Percentiles rank a stretch among this genome's conserved stretches.
These are phyloP conservation scores for Cyclargus thomasi DNA, from an alignment of 1,140 invertebrate genomes.

Conservation along the genomic window DNA sequence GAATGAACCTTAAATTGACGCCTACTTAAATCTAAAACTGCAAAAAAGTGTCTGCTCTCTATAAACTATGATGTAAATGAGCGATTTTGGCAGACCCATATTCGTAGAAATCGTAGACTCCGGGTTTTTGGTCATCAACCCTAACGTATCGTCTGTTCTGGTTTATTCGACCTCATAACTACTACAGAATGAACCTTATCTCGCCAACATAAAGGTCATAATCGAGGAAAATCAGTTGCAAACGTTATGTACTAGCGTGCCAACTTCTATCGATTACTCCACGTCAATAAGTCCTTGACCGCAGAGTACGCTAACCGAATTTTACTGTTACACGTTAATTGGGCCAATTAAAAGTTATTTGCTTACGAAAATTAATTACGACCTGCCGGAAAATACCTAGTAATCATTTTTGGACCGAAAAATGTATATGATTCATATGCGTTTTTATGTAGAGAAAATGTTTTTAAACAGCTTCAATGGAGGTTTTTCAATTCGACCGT, in stretches of 20 bases:
- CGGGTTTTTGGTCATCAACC: neutral
- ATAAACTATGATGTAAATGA: neutral
- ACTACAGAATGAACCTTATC: too few relatives aligned
- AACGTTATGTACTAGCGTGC: neutral
- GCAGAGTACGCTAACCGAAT: neutral
- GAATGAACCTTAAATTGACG: too few relatives aligned
- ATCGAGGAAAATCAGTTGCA: neutral
- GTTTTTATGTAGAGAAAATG: too few relatives aligned
- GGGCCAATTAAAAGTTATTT: conserved; percentile 1
- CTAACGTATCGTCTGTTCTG: neutral
- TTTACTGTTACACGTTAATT: neutral
- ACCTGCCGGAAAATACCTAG: neutral
- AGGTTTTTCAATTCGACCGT: too few relatives aligned
- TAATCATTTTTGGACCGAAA: too few relatives aligned
- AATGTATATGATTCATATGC: too few relatives aligned
- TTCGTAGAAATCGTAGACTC: neutral
- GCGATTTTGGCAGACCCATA: neutral
- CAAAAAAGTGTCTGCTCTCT: neutral
- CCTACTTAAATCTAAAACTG: neutral
- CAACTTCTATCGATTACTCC: neutral
- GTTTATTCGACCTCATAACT: too few relatives aligned
- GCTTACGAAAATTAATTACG: neutral
- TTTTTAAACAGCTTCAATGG: too few relatives aligned
- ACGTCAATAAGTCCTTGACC: neutral
- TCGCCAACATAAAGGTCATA: too few relatives aligned